phyloP scores from a whole-genome alignment of 2,113 vertebrate species.

The Colaptes auratus region DNA sequence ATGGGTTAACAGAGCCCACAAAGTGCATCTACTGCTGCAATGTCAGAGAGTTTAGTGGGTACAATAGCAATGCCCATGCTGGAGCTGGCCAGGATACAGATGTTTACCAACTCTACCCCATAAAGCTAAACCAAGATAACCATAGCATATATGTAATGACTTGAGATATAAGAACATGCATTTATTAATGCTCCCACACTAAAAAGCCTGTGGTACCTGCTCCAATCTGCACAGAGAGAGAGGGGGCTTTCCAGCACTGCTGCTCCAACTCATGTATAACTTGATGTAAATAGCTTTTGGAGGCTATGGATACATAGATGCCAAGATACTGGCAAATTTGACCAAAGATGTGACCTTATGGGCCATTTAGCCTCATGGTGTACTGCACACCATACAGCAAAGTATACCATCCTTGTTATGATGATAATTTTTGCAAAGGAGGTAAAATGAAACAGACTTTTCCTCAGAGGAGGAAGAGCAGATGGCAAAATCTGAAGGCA shows the following conservation, averaged over 20 bases:
- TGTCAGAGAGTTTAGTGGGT: not conserved
- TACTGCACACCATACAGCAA: not conserved
- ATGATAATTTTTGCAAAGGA: not conserved
- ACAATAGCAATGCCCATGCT: not conserved
- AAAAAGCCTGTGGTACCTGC: rapidly evolving
- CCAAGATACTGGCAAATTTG: not conserved
- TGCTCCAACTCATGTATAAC: not conserved
- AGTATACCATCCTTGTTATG: not conserved
- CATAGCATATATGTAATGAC: not conserved
- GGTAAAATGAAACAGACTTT: not conserved
- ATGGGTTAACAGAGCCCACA: not conserved
- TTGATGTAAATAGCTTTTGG: not conserved
- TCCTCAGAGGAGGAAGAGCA: not conserved
- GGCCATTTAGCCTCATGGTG: not conserved
- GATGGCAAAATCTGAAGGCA: not conserved
- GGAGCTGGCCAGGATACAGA: not conserved
- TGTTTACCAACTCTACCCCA: not conserved
- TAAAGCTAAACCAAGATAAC: not conserved
- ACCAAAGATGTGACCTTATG: not conserved
- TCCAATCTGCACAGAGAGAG: not conserved
- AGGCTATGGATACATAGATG: not conserved
- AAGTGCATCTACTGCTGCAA: not conserved
- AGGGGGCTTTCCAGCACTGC: not conserved
- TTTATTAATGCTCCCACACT: not conserved
- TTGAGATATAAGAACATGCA: not conserved